phyloP scores from a whole-genome alignment of 2,113 vertebrate species.

The Pygoscelis adeliae region DNA sequence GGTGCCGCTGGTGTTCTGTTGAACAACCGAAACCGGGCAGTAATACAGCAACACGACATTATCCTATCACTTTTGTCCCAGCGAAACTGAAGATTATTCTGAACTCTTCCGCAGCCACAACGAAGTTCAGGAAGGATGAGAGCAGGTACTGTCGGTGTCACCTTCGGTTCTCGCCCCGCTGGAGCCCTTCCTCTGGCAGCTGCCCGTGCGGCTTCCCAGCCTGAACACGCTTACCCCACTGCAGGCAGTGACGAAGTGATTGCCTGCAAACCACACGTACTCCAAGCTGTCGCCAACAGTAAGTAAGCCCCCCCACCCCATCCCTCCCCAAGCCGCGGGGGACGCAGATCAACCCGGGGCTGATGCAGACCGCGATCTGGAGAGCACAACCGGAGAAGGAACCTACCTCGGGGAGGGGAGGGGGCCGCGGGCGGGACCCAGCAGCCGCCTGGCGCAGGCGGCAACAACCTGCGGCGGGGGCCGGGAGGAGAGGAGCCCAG shows the following conservation, averaged over 20 bases:
- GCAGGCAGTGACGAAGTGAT: not conserved
- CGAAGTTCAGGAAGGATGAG: not conserved
- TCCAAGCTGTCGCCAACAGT: not conserved
- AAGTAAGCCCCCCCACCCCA: not conserved
- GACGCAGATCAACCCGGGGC: not conserved
- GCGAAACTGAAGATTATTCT: rapidly evolving
- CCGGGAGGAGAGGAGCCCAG: not conserved
- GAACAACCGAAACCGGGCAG: not conserved
- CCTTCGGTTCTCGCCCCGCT: not conserved
- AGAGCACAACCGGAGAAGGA: too few species aligned
- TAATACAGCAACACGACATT: rapidly evolving
- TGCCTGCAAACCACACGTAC: not conserved
- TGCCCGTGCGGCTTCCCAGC: not conserved
- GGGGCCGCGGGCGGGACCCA: not conserved
- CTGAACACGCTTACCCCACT: not conserved
- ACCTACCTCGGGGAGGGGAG: not conserved
- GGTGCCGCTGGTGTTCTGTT: not conserved
- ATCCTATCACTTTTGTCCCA: not conserved
- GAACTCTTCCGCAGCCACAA: not conserved
- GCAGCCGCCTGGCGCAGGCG: not conserved
- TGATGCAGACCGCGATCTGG: not conserved
- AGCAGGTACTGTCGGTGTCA: not conserved
- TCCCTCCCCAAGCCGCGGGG: not conserved
- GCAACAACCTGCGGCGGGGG: not conserved
- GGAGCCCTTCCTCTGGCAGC: not conserved